Evolutionary conservation across 1,140 invertebrate genomes (phyloP).

Genomic region (Drosophila tropicalis): DNA sequence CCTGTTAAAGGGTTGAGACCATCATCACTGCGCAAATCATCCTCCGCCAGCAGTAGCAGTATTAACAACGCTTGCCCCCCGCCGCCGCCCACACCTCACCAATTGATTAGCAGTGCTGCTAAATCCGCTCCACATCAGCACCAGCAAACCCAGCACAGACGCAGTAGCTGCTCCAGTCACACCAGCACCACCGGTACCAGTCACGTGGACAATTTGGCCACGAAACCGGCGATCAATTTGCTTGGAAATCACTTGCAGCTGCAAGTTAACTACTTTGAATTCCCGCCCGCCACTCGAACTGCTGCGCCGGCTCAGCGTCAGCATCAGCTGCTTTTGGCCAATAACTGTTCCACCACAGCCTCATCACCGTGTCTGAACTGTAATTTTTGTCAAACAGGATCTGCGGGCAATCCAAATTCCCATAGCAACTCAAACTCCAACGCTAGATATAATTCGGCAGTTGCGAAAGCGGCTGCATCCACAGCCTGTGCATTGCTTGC

Average conservation of each 20-base stretch:
- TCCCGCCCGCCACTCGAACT: constrained; percentile 55
- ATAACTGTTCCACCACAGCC: constrained; percentile 49
- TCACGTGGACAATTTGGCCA: constrained; percentile 60
- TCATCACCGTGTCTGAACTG: constrained; percentile 71
- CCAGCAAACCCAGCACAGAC: constrained; percentile 45
- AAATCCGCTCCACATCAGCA: constrained; percentile 38
- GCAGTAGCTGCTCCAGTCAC: constrained; percentile 50
- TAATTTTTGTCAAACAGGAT: constrained; percentile 18
- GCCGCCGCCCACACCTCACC: constrained; percentile 78
- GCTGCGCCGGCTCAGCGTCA: not conserved
- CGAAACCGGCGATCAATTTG: constrained; percentile 71
- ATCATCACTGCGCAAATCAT: constrained; percentile 82
- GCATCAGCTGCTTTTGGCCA: constrained; percentile 24
- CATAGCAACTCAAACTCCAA: constrained; percentile 16
- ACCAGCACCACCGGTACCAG: constrained; percentile 31
- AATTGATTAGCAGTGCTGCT: constrained; percentile 55
- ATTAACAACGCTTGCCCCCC: constrained; percentile 79
- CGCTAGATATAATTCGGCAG: constrained; percentile 55
- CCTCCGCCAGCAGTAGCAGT: constrained; percentile 75
- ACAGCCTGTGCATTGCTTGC: constrained; percentile 68
- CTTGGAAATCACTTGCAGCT: constrained; percentile 59
- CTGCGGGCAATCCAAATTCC: constrained; percentile 15
- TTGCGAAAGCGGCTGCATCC: constrained; percentile 66
- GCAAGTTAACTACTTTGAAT: constrained; percentile 79
- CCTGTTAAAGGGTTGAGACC: constrained; percentile 83